Base-by-base conservation (phyloP, 2,888 invertebrate species). In the Cantharis flavilabris region DNA sequence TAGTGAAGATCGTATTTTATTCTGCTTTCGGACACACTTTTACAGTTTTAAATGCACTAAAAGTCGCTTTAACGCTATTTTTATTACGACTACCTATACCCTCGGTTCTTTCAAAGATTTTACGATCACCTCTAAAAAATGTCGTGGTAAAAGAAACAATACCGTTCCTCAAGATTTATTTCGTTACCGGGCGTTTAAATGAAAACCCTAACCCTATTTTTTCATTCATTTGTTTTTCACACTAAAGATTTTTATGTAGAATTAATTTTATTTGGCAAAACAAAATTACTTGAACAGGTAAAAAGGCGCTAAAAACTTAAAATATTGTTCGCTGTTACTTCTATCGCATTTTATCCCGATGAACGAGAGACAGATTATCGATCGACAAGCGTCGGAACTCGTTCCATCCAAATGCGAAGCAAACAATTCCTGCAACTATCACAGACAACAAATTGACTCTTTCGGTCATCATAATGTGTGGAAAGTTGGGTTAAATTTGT, bases 11-110 rank as follows among this genome's bases (percentile, higher is more conserved):
- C 85, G 86, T 87, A 86, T 86, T 86, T 87, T 86, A 86, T 86
- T 86, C 84, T 85, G 84, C 85, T 84, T 86, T 85, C 81, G 85
- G 87, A 88, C 87, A 87, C 88, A 87, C 86, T 87, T 86, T 87
- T 87, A 88, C 87, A 87, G 86, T 88, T 88, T 88, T 87, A 88
- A 88, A 86, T 87, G 88, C 86, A 86, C 86, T 88, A 88, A 88
- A 88, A 88, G 87, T 87, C 87, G 82, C 83, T 88, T 88, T 88
- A 88, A 88, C 87, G 88, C 85, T 85, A 82, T 83, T 88, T 88
- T 88, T 88, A 88, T 88, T 88, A 87, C 88, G 86, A 87, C 87
- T 87, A 86, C 79, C 86, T 87, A 86, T 67, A 67, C 85, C 85
- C 84, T 82, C 83, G 83, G 83, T 75, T 83, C 84, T 81, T 82